Evolutionary conservation across 2,888 invertebrate genomes (phyloP), one percentile per base, ranked within the genome.

Genomic region (Lysandra bellargus): DNA sequence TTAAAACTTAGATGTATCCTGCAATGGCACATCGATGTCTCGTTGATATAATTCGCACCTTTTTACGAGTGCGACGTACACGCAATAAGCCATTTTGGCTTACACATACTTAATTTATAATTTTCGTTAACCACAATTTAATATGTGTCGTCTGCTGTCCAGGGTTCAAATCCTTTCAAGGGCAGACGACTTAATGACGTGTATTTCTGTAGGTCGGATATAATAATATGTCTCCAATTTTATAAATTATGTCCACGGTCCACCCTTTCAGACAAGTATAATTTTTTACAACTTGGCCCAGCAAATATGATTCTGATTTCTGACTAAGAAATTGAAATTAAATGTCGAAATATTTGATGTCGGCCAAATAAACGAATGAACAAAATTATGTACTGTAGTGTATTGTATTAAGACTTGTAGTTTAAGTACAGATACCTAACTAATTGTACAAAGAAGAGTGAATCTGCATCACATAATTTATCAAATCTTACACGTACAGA

Each of bases 11-110:
- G 7, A 7, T 64, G 64, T 37, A 14, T 69, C 69, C 23, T 14
- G 33, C 12, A 14, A 37, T 69, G 69, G 17, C 37, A 69, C 69
- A 69, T 69, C 69, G 14, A 69, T 17, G 69, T 14, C 14, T 5
- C 87, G 86, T 88, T 90, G 89, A 90, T 88, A 88, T 85, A 88
- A 89, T 91, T 91, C 88, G 87, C 88, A 87, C 87, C 86, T 88
- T 89, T 85, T 90, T 88, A 89, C 86, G 85, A 84, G 83, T 83
- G 84, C 83, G 82, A 82, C 82, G 82, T 80, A 84, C 82, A 82
- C 83, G 82, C 80, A 82, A 83, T 85, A 83, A 86, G 84, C 82
- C 81, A 80, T 83, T 84, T 83, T 79, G 80, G 81, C 81, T 81
- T 79, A 78, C 80, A 79, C 81, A 80, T 33, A 79, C 79, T 44